Evolutionary conservation across 2,797 vertebrate species (phyloP), one percentile per base, ranked within the genome.

Genomic region (Sphenopsis melanotis): DNA sequence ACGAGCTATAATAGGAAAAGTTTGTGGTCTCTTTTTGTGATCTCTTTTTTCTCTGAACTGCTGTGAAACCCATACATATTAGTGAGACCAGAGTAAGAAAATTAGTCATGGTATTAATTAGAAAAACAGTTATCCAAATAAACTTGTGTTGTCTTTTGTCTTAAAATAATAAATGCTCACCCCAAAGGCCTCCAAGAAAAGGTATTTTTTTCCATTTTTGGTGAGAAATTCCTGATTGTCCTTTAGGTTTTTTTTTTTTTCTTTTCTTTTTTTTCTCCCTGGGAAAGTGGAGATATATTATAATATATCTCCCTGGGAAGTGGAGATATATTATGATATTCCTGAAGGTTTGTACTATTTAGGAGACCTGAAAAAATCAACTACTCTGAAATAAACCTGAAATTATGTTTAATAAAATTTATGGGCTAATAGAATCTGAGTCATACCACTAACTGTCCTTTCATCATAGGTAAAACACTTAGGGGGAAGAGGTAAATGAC

Each of bases 161-260:
- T 55, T 74, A 26, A 68, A 78, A 74, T 19, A 52, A 22, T 42
- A 50, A n/a, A 56, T 46, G 3, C 19, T 2, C 7, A 63, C 3
- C 12, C 11, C 9, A 41, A 69, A 53, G 7, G 1, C 12, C 5
- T 2, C 9, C 0, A 23, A 34, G 4, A n/a, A 1, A 5, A 57
- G 37, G 3, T 19, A 3, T 6, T 24, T 22, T 55, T 57, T 57
- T 10, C 5, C 15, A 10, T 26, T 20, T 16, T 34, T 50, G 1
- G 3, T 36, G 12, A 52, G 6, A 55, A 72, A 79, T 63, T 76
- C 10, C 3, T 83, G 12, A 39, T 80, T 70, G 3, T 74, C 7
- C 14, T 20, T 79, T 39, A 1, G 41, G 2, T 27, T n/a, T n/a
- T 42, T 14, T 37, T 32, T 17, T 49, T 4, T 27, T 4, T 6